Percentiles rank a stretch among this genome's conserved stretches.
Conservation (phyloP, 2,888 invertebrate species). For the Venusia cambrica region DNA sequence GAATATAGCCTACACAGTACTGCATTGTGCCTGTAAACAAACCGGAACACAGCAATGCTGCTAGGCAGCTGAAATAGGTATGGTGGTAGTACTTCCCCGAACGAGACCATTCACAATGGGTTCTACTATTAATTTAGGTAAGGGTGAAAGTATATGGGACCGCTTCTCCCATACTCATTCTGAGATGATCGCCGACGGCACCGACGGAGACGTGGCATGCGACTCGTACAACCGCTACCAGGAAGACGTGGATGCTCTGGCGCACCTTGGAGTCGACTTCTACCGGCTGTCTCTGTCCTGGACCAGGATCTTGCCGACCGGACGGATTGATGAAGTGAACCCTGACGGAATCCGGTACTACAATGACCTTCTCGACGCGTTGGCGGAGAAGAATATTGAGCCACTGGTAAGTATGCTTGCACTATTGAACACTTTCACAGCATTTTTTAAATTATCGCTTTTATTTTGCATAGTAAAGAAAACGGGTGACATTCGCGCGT, state of each 20-base stretch:
- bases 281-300: conserved; percentile 83
- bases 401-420: conserved; percentile 72
- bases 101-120: too few relatives aligned
- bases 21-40: too few relatives aligned
- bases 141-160: conserved; percentile 85
- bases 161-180: conserved; percentile 72
- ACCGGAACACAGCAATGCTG: too few relatives aligned
- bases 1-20: too few relatives aligned
- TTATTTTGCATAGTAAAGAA: too few relatives aligned
- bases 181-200: conserved; percentile 81
- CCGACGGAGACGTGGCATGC: conserved; percentile 85
- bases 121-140: conserved; percentile 62
- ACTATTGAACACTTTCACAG: conserved; percentile 1
- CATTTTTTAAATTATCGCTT: too few relatives aligned
- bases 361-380: conserved; percentile 82
- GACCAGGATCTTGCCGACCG: conserved; percentile 83
- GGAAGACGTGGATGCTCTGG: conserved; percentile 79
- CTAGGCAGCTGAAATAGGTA: neutral
- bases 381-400: conserved; percentile 82
- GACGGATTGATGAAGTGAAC: conserved; percentile 78
- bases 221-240: conserved; percentile 85
- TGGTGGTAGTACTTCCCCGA: too few relatives aligned
- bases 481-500: too few relatives aligned
- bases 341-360: conserved; percentile 84
- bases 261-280: conserved; percentile 77